Percentiles rank a stretch among this genome's conserved stretches.
Evolutionary conservation across 2,113 vertebrate species (phyloP).

Genomic region (Eidolon helvum): DNA sequence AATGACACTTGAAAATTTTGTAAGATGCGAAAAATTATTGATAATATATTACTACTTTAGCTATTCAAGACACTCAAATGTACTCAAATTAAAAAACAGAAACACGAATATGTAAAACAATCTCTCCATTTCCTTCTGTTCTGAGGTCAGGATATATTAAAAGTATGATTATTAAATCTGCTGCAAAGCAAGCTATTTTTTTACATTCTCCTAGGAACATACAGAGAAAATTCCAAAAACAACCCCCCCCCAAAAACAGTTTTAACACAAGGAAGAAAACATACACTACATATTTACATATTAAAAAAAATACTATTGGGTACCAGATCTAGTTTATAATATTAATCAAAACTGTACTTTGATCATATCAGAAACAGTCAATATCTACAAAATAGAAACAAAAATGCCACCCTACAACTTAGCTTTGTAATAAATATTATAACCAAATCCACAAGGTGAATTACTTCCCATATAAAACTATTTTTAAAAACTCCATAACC

Average conservation of each 20-base stretch:
- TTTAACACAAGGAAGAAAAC: not conserved
- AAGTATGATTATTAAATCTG: not conserved
- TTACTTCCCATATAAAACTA: not conserved
- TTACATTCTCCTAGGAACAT: not conserved
- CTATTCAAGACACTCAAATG: not conserved
- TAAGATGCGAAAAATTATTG: not conserved
- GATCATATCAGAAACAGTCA: not conserved
- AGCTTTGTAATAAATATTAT: slow-evolving; percentile 18
- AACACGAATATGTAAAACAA: not conserved
- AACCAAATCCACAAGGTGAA: not conserved
- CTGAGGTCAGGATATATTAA: not conserved
- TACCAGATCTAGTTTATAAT: not conserved
- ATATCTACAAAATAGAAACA: not conserved
- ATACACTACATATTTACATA: not conserved
- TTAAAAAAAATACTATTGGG: not conserved
- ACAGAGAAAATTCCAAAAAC: not conserved
- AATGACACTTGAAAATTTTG: not conserved
- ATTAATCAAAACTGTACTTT: not conserved
- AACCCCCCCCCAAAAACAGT: not conserved
- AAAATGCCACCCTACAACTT: not conserved
- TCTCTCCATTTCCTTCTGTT: not conserved
- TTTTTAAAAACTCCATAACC: not conserved
- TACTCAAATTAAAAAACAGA: not conserved
- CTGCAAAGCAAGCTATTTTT: not conserved
- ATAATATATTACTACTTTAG: not conserved